phyloP scores from a whole-genome alignment of 2,797 vertebrate genomes.

The Telmatherina bonti region DNA sequence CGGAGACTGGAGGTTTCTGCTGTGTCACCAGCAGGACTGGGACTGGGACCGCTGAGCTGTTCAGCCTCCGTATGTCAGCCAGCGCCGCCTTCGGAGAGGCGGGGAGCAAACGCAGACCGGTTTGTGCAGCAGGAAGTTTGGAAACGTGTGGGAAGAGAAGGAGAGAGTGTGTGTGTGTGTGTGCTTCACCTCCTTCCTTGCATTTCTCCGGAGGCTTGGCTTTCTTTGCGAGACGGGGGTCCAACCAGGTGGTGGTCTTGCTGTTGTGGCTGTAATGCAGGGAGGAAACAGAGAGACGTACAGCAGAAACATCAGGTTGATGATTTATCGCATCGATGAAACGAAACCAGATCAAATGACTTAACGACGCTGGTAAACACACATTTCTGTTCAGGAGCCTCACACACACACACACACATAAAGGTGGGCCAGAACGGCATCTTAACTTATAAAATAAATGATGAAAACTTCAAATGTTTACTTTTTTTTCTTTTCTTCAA shows the following conservation, averaged over 20 bases:
- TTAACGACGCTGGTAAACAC: too few relatives aligned
- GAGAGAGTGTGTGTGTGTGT: neutral
- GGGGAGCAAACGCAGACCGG: neutral
- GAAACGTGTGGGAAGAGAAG: neutral
- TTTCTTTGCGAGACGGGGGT: slow-evolving; percentile 96
- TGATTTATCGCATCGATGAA: slow-evolving; percentile 17
- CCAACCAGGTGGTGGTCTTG: slow-evolving; percentile 99
- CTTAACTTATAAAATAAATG: too few relatives aligned
- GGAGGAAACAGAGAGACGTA: slow-evolving; percentile 20
- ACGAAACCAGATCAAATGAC: slow-evolving; percentile 47
- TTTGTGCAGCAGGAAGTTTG: slow-evolving; percentile 24
- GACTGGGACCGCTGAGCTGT: slow-evolving; percentile 45
- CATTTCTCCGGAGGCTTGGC: slow-evolving; percentile 98
- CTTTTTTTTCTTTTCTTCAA: too few relatives aligned
- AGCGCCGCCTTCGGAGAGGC: slow-evolving; percentile 35
- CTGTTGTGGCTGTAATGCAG: slow-evolving; percentile 91
- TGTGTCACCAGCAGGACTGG: slow-evolving; percentile 52
- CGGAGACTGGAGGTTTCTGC: slow-evolving; percentile 40
- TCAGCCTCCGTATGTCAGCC: slow-evolving; percentile 51
- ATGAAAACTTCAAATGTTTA: too few relatives aligned
- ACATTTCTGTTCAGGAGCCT: too few relatives aligned
- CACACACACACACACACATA: too few relatives aligned
- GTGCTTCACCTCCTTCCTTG: slow-evolving; percentile 95
- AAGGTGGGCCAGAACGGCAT: too few relatives aligned
- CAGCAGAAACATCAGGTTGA: slow-evolving; percentile 14